A percentile compares a stretch with the other conserved stretches of the same genome.
phyloP scores from a whole-genome alignment of 2,797 vertebrate genomes.

The Petrocephalus sullivani region DNA sequence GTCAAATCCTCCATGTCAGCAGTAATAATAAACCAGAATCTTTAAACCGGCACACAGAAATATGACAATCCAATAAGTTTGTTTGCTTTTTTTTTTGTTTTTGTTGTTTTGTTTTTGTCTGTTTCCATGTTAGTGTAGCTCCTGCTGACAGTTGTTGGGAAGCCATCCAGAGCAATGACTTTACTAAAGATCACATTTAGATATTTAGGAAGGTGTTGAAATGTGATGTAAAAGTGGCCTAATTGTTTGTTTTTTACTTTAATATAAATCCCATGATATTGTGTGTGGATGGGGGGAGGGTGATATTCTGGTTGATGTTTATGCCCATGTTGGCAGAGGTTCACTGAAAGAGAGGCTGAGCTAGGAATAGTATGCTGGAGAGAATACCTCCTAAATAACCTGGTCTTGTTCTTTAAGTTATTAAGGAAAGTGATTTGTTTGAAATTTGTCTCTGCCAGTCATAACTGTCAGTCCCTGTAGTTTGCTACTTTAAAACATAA shows the following conservation, averaged over 20 bases:
- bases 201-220: background rate
- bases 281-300: background rate
- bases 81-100: background rate
- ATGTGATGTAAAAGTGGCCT: background rate
- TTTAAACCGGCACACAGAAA: slow-evolving; percentile 16
- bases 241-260: slow-evolving; percentile 20
- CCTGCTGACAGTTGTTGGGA: slow-evolving; percentile 1
- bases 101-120: background rate
- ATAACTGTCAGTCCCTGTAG: background rate
- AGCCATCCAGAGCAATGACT: background rate
- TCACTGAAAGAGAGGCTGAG: background rate
- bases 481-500: background rate
- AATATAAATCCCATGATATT: slow-evolving; percentile 16
- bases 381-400: background rate
- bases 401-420: background rate
- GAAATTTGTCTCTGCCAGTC: background rate
- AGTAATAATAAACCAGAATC: background rate
- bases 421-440: slow-evolving; percentile 5
- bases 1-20: background rate
- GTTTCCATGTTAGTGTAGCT: background rate
- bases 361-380: background rate
- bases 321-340: background rate
- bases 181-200: background rate
- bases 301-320: background rate
- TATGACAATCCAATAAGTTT: slow-evolving; percentile 10